phyloP scores from a whole-genome alignment of 2,888 invertebrate genomes.

The Philereme vetulata region DNA sequence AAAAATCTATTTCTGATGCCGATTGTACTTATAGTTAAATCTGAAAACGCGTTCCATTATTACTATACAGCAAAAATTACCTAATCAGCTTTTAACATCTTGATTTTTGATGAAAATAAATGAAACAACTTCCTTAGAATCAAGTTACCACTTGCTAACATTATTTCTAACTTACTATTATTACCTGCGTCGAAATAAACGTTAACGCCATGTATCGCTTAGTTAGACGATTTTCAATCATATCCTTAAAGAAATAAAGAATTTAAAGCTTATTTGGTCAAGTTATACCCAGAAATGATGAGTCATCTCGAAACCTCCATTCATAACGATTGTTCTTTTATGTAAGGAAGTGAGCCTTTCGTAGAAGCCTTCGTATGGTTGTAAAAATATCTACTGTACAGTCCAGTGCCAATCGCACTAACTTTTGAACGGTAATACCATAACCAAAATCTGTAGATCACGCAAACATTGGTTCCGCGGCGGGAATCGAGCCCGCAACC shows the following conservation, averaged over 20 bases:
- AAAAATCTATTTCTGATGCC: no score
- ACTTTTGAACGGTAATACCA: no score
- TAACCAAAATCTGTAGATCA: no score
- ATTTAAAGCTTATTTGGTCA: background rate
- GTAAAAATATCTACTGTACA: no score
- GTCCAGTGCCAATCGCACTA: no score
- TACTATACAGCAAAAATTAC: no score
- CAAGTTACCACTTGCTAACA: slow-evolving; percentile 9
- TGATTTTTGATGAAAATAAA: slow-evolving; percentile 1
- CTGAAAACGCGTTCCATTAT: no score
- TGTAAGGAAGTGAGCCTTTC: slow-evolving; percentile 24
- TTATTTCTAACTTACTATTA: slow-evolving; percentile 18
- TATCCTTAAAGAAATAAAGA: slow-evolving; percentile 5
- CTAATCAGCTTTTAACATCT: no score
- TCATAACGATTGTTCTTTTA: slow-evolving; percentile 21
- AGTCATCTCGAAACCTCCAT: slow-evolving; percentile 19
- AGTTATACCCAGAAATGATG: slow-evolving; percentile 17
- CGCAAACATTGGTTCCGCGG: no score
- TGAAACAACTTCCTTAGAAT: slow-evolving; percentile 2
- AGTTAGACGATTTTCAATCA: slow-evolving; percentile 10
- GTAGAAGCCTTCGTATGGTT: slow-evolving; percentile 13
- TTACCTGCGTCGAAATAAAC: slow-evolving; percentile 18
- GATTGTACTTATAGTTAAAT: no score
- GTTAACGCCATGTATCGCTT: background rate
- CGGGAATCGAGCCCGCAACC: no score